Evolutionary conservation across 2,888 invertebrate species (phyloP).

Genomic region (Macroteleia sp.): DNA sequence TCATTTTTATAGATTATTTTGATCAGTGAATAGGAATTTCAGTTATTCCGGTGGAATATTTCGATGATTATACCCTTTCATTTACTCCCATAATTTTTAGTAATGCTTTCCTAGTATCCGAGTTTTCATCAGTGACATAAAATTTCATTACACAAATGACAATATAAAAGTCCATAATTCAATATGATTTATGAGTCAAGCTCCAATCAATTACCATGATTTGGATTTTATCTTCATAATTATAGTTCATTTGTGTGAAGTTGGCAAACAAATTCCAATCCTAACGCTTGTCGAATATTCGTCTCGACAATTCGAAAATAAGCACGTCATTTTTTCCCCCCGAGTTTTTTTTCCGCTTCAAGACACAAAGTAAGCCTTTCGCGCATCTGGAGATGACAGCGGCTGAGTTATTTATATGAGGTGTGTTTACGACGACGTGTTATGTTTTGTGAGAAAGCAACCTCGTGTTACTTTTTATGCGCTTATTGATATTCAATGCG

Average conservation of each 20-base stretch:
- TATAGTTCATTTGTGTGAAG: neutral
- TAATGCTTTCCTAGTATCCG: neutral
- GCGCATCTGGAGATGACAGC: conserved; percentile 59
- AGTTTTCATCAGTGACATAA: conserved; percentile 2
- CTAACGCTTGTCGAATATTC: neutral
- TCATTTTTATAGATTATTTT: no score
- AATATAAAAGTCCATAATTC: conserved; percentile 12
- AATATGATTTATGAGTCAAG: neutral
- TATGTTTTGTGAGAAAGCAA: conserved; percentile 57
- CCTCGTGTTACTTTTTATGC: conserved; percentile 56
- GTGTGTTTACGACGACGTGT: conserved; percentile 56
- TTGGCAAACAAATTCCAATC: neutral
- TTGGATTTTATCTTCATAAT: neutral
- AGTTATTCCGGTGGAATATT: no score
- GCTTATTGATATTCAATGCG: conserved; percentile 58
- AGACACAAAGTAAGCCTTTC: conserved; percentile 45
- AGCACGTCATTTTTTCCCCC: conserved; percentile 9
- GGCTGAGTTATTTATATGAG: conserved; percentile 53
- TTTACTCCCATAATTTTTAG: no score
- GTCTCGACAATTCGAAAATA: conserved; percentile 24
- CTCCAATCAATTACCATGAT: neutral
- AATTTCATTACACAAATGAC: conserved; percentile 11
- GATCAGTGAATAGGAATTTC: no score
- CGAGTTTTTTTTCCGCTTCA: neutral
- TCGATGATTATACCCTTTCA: neutral